Conservation (phyloP, 2,888 invertebrate genomes). For the Catocala sponsa region DNA sequence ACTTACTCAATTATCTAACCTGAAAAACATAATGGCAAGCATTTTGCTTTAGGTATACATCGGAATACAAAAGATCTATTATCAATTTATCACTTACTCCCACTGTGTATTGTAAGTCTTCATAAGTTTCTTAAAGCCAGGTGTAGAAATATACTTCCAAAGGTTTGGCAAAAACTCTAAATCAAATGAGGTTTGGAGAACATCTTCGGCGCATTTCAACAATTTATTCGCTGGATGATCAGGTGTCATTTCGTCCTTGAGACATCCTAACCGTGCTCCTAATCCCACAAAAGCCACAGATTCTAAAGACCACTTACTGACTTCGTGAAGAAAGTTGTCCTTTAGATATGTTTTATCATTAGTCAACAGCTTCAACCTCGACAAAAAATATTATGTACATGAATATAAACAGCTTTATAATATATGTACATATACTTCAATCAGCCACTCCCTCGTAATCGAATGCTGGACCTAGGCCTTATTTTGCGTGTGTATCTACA, state of each 20-base stretch:
- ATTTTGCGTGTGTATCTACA: too few relatives aligned
- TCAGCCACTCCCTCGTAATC: too few relatives aligned
- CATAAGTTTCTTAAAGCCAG: conserved; percentile 69
- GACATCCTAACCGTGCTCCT: conserved; percentile 73
- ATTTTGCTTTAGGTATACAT: too few relatives aligned
- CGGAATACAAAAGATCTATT: neutral
- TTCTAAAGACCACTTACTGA: conserved; percentile 90
- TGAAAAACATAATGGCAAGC: too few relatives aligned
- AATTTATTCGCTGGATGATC: conserved; percentile 70
- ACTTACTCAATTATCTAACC: too few relatives aligned
- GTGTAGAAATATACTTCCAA: conserved; percentile 70
- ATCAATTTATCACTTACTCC: conserved; percentile 73
- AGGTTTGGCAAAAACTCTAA: conserved; percentile 70
- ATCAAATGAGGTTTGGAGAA: conserved; percentile 63
- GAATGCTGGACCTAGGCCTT: too few relatives aligned
- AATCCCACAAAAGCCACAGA: conserved; percentile 77
- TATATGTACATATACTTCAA: too few relatives aligned
- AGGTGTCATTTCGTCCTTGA: conserved; percentile 62
- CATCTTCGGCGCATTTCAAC: conserved; percentile 67
- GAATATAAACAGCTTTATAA: neutral
- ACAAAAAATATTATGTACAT: conserved; percentile 30
- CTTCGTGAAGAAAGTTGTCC: conserved; percentile 82
- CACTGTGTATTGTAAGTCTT: conserved; percentile 73
- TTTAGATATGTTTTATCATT: conserved; percentile 65
- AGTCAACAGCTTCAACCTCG: conserved; percentile 69